phyloP scores from a whole-genome alignment of 2,113 vertebrate genomes.

The Caranx melampygus region DNA sequence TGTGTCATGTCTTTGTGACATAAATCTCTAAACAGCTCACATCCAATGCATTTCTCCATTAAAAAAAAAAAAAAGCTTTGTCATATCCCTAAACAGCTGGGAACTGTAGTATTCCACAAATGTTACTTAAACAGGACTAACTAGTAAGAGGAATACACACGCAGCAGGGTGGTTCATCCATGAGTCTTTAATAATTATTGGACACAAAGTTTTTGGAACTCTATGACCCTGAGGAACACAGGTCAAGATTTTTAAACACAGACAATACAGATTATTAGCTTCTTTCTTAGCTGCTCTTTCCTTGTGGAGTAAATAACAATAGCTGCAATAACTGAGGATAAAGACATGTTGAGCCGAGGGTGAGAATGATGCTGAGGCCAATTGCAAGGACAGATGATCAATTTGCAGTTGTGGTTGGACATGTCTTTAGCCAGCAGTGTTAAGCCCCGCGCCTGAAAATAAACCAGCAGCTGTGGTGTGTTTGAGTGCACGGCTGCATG shows the following conservation, averaged over 20 bases:
- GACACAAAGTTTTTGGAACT: background rate
- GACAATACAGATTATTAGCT: too few species aligned
- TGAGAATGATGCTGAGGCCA: slow-evolving; percentile 40
- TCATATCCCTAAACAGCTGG: background rate
- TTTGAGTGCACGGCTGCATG: slow-evolving; percentile 19
- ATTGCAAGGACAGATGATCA: slow-evolving; percentile 56
- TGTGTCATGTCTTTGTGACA: background rate
- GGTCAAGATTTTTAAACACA: background rate
- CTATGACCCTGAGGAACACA: background rate
- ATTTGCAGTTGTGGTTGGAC: slow-evolving; percentile 72
- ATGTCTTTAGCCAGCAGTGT: slow-evolving; percentile 48
- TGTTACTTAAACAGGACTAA: background rate
- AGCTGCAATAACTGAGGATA: slow-evolving; percentile 23
- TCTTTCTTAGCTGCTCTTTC: slow-evolving; percentile 7
- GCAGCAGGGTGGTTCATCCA: background rate
- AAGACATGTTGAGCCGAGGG: slow-evolving; percentile 33
- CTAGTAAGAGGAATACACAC: background rate
- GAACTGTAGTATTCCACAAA: background rate
- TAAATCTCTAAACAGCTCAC: background rate
- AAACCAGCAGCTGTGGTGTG: slow-evolving; percentile 75
- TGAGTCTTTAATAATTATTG: background rate
- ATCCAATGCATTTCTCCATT: background rate
- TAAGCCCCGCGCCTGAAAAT: slow-evolving; percentile 73
- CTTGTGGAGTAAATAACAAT: slow-evolving; percentile 20
- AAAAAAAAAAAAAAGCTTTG: background rate